A percentile compares a stretch with the other conserved stretches of the same genome.
phyloP scores from a whole-genome alignment of 1,140 invertebrate genomes.

The Ctenoplectra terminalis region DNA sequence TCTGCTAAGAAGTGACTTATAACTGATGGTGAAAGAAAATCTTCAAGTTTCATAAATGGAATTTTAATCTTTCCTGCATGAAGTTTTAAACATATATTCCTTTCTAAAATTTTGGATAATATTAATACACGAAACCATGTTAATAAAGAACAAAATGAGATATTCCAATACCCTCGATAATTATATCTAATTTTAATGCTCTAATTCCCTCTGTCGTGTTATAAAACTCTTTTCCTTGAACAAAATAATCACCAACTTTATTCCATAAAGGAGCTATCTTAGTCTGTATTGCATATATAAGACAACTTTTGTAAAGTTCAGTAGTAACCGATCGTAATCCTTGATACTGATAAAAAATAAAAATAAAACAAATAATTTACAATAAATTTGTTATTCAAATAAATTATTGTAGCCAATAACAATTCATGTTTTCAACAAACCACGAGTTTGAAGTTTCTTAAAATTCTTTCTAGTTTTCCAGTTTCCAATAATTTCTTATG shows the following conservation, averaged over 20 bases:
- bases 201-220: slow-evolving; percentile 42
- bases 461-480: slow-evolving; percentile 50
- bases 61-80: slow-evolving; percentile 61
- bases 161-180: slow-evolving; percentile 53
- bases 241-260: slow-evolving; percentile 67
- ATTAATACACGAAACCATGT: not conserved
- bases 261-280: slow-evolving; percentile 74
- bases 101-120: slow-evolving; percentile 52
- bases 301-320: slow-evolving; percentile 67
- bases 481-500: slow-evolving; percentile 50
- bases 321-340: slow-evolving; percentile 45
- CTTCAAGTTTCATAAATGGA: slow-evolving; percentile 57
- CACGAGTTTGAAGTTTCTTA: slow-evolving; percentile 9
- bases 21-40: slow-evolving; percentile 26
- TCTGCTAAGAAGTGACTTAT: slow-evolving; percentile 50
- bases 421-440: not conserved
- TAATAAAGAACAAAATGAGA: not conserved
- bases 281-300: slow-evolving; percentile 69
- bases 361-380: not conserved
- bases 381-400: slow-evolving; percentile 7
- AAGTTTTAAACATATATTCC: slow-evolving; percentile 42
- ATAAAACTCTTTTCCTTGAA: slow-evolving; percentile 72
- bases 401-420: slow-evolving; percentile 11
- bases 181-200: slow-evolving; percentile 69
- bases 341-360: slow-evolving; percentile 24